A percentile compares a stretch with the other conserved stretches of the same genome.
These are phyloP conservation scores for Microctonus aethiopoides DNA, from an alignment of 2,888 invertebrate species.

Conservation along the genomic window DNA sequence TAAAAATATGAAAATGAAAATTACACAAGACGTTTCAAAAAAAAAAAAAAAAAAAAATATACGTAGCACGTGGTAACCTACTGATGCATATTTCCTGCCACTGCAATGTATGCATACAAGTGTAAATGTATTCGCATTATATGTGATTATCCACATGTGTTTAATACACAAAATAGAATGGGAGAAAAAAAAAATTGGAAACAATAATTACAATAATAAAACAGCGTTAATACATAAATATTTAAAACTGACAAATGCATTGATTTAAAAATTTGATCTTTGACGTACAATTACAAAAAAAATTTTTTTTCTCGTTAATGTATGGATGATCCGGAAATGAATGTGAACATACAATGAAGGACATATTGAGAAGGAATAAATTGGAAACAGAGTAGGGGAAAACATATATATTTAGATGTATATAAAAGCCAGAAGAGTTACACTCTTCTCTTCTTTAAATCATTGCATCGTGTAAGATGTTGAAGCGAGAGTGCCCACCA, in stretches of 20 bases:
- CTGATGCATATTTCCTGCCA: constrained; percentile 24
- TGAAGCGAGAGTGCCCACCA: background rate
- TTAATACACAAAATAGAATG: background rate
- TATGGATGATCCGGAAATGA: constrained; percentile 12
- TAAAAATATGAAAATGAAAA: background rate
- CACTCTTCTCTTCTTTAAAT: background rate
- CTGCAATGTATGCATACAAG: background rate
- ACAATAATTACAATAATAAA: too few relatives aligned
- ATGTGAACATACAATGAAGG: constrained; percentile 20
- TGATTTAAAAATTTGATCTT: too few relatives aligned
- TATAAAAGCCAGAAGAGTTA: background rate
- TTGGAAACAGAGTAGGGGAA: background rate
- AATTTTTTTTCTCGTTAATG: background rate
- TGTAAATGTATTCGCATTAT: background rate
- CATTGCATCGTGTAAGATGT: background rate
- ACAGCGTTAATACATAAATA: too few relatives aligned
- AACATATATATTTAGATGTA: background rate
- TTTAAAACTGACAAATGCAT: too few relatives aligned
- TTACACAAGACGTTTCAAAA: background rate
- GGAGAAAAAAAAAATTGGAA: constrained; percentile 3
- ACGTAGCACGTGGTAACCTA: constrained; percentile 21
- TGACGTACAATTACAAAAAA: background rate
- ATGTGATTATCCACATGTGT: background rate
- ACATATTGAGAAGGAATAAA: background rate
- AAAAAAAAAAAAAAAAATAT: background rate